A percentile compares a stretch with the other conserved stretches of the same genome.
phyloP scores from a whole-genome alignment of 2,113 vertebrate genomes.

The Poeciliopsis prolifica region DNA sequence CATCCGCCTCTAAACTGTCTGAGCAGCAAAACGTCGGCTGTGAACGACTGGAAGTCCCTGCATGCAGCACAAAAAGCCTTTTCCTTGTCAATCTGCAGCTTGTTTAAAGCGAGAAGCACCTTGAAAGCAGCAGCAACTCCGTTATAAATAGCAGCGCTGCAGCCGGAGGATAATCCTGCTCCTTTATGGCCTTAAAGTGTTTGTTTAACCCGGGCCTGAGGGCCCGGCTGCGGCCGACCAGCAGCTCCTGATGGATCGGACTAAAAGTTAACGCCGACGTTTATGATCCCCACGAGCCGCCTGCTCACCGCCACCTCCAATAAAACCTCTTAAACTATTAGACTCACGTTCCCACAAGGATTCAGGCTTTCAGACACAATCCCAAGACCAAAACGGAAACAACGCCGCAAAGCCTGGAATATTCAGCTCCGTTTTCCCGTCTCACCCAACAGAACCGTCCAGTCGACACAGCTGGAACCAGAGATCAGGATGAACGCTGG shows the following conservation, averaged over 20 bases:
- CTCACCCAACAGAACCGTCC: no score
- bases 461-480: no score
- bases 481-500: no score
- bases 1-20: neutral
- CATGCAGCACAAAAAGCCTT: no score
- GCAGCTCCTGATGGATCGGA: constrained; percentile 12
- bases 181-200: constrained; percentile 10
- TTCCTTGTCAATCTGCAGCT: neutral
- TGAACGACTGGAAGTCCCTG: no score
- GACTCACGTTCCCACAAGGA: no score
- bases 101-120: neutral
- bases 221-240: constrained; percentile 9
- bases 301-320: neutral
- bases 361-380: no score
- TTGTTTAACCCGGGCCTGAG: neutral
- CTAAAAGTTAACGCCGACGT: neutral
- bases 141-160: neutral
- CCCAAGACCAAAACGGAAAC: no score
- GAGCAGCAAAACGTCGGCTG: no score
- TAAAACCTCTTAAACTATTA: neutral
- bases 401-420: no score
- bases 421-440: no score
- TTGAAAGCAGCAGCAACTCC: neutral
- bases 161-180: neutral
- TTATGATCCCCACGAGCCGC: constrained; percentile 3